phyloP scores from a whole-genome alignment of 37 sponge, comb jelly and placozoan species.

The Aplysina aerophoba region DNA sequence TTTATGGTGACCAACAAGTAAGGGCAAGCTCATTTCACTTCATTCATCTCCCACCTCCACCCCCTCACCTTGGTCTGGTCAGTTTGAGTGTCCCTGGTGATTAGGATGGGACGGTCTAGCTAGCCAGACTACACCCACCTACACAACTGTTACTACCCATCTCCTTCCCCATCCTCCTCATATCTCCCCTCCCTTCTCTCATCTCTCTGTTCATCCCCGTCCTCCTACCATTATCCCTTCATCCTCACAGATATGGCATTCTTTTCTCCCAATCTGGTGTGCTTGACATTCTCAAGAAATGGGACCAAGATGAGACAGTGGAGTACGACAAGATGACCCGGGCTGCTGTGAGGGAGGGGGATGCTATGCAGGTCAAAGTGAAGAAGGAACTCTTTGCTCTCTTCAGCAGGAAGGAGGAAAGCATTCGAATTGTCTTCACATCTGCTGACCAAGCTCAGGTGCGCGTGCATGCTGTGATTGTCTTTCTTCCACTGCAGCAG shows the following conservation, averaged over 20 bases:
- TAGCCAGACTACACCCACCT: too few relatives aligned
- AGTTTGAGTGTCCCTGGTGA: too few relatives aligned
- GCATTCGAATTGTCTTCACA: background rate
- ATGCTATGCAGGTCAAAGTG: background rate
- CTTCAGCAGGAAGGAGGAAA: constrained; percentile 1
- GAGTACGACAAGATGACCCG: background rate
- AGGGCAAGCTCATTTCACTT: background rate
- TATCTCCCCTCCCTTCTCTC: too few relatives aligned
- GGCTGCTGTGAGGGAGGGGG: background rate
- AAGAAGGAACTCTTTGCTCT: background rate
- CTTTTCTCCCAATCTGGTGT: background rate
- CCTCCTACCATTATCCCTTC: too few relatives aligned
- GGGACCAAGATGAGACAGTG: background rate
- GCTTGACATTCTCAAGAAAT: constrained; percentile 17
- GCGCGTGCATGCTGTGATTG: background rate
- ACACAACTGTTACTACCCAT: too few relatives aligned
- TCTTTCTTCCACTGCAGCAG: too few relatives aligned
- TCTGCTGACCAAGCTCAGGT: background rate
- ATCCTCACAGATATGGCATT: background rate
- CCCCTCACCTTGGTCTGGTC: background rate
- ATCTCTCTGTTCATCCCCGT: too few relatives aligned
- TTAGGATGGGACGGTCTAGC: too few relatives aligned
- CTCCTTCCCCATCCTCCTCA: too few relatives aligned
- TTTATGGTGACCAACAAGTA: constrained; percentile 70
- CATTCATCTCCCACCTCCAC: background rate